Base-by-base conservation (phyloP, 2,797 vertebrate genomes). In the Buceros bicornis region DNA sequence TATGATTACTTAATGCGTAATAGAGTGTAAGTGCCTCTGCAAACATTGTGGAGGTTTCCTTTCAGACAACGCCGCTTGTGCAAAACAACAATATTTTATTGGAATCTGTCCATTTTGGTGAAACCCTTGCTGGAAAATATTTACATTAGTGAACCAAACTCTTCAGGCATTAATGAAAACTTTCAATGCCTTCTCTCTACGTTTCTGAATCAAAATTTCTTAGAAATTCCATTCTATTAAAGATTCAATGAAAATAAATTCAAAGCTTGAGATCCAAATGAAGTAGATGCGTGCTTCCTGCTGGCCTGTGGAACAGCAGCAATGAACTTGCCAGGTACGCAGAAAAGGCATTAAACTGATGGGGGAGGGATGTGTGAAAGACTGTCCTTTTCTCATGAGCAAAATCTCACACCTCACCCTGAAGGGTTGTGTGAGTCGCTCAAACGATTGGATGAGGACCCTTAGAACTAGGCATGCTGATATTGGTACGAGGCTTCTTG, bases 231-330 rank as follows among this genome's bases (percentile, higher is more conserved):
- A 11, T 70, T 71, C 37, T 21, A 28, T 47, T 53, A 70, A 73
- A 26, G 4, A 28, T 29, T 31, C 45, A 57, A 50, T 50, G 33
- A 69, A 57, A 79, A 80, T 13, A 17, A 69, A 45, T 24, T 33
- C 0, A 0, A 42, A 22, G 42, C 12, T 61, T 42, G 71, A 82
- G 18, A 45, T 74, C 6, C 4, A 1, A 45, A 58, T 2, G 42
- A 58, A 60, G 35, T 25, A 73, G 25, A 18, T 6, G 9, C 2
- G 0, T 29, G 10, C 26, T 62, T 74, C 50, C 33, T 48, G n/a
- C 24, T 33, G 60, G 14, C 43, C 31, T n/a, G 7, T n/a, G 53
- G 53, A 74, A 48, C 8, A 71, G 40, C 79, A 67, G n/a, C 40
- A 82, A 25, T 16, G 33, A 64, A 69, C 24, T 26, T 11, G 35